These are phyloP conservation scores for Thera obeliscata DNA, from an alignment of 2,888 invertebrate genomes.

Conservation along the genomic window DNA sequence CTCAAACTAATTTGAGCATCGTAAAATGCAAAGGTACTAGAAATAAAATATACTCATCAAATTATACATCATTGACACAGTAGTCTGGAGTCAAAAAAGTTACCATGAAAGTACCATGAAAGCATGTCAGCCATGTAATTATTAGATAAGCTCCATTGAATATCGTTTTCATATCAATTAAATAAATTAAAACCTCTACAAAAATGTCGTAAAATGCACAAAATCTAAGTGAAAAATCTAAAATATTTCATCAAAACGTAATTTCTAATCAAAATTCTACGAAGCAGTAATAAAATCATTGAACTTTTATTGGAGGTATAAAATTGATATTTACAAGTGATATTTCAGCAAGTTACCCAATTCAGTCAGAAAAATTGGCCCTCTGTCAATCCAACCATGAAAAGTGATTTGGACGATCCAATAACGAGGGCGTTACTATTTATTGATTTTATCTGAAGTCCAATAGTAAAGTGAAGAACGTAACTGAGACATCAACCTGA, in stretches of 20 bases:
- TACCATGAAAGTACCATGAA: too few relatives aligned
- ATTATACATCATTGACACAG: too few relatives aligned
- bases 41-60: too few relatives aligned
- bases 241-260: not conserved
- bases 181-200: not conserved
- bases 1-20: too few relatives aligned
- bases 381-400: constrained; percentile 22
- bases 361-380: constrained; percentile 22
- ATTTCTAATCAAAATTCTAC: constrained; percentile 11
- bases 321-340: constrained; percentile 21
- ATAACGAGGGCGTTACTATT: constrained; percentile 34
- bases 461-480: constrained; percentile 9
- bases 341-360: constrained; percentile 17
- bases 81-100: too few relatives aligned
- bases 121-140: too few relatives aligned
- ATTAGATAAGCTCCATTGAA: too few relatives aligned
- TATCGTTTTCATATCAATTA: too few relatives aligned
- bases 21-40: too few relatives aligned
- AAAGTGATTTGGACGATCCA: constrained; percentile 54
- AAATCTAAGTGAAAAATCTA: not conserved
- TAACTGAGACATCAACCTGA: constrained; percentile 8
- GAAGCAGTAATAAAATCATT: constrained; percentile 8
- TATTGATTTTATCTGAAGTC: constrained; percentile 22
- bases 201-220: not conserved
- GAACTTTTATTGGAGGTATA: constrained; percentile 15